Base-by-base conservation (phyloP, 2,113 vertebrate species). In the Gymnorhina tibicen region DNA sequence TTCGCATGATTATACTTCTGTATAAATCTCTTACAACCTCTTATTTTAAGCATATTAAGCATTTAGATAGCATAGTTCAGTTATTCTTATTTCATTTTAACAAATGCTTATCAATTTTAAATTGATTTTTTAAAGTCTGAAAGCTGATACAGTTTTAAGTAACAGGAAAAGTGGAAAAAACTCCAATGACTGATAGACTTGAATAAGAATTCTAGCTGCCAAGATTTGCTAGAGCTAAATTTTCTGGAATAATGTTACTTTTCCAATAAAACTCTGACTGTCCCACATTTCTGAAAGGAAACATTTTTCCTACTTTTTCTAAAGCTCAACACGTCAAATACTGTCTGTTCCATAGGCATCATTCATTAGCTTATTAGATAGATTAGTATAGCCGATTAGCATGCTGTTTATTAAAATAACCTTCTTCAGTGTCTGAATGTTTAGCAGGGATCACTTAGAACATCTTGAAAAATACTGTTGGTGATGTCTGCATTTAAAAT, bases 161-260 rank as follows among this genome's bases (percentile, higher is more conserved):
- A 50, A 88, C 3, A 37, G 27, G 18, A 67, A 66, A 82, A 46
- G 37, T 42, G 9, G 20, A 32, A 87, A 59, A 75, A 78, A 0
- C 0, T 1, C 18, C 35, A 58, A 0, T 35, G 15, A 53, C 0
- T 56, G 16, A 67, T 39, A 44, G 32, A 52, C 19, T 68, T 2
- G 0, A 55, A 35, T 30, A 89, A 78, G 49, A 39, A 83, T 35
- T 84, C 27, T 64, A 52, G 15, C 16, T 81, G 44, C 21, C 42
- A 89, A 69, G 39, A 62, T 37, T 69, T 56, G 8, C 22, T 87
- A 91, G 24, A 39, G 32, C 32, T 50, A 76, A 58, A 55, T 19
- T 60, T 89, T 77, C 37, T 66, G 37, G n/a, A 87, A 74, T 66
- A 2, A 37, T 53, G 13, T 42, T 21, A 81, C 18, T 84, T 69